Conservation (phyloP, 2,888 invertebrate species). For the Agrochola litura region DNA sequence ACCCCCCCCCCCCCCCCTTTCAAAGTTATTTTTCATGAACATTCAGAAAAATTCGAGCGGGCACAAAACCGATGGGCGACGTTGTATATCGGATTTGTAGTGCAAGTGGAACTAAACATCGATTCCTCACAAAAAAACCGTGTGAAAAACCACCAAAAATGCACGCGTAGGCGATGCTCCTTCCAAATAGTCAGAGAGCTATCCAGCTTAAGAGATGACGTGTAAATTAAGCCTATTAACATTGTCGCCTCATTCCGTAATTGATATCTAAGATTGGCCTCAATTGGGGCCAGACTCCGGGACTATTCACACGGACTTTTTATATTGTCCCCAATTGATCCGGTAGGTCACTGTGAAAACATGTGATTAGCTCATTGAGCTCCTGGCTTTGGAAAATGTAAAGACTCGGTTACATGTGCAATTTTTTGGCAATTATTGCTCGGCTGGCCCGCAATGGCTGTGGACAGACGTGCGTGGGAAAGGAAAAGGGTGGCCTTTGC, state of each 20-base stretch:
- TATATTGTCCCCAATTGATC: constrained; percentile 56
- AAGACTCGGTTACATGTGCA: background rate
- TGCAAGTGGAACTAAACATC: no score
- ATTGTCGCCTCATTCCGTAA: constrained; percentile 51
- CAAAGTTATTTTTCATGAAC: no score
- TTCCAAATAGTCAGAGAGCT: constrained; percentile 25
- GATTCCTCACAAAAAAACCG: no score
- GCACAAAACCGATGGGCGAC: no score
- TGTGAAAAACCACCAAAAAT: constrained; percentile 5
- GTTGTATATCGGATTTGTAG: no score
- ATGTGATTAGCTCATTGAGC: constrained; percentile 31
- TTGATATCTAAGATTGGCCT: constrained; percentile 66
- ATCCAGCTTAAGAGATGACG: constrained; percentile 38
- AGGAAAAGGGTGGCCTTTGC: background rate
- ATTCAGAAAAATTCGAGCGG: no score
- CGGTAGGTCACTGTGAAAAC: constrained; percentile 13
- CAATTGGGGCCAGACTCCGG: constrained; percentile 48
- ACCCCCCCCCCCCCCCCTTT: no score
- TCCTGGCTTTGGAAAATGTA: background rate
- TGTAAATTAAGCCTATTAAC: constrained; percentile 58
- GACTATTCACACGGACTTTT: constrained; percentile 54
- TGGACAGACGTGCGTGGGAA: background rate
- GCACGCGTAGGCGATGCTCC: background rate
- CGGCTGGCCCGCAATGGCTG: background rate
- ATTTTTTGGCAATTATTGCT: background rate